Percentiles rank a stretch among this genome's conserved stretches.
These are phyloP conservation scores for Andrena minutula DNA, from an alignment of 2,888 invertebrate species.

Conservation along the genomic window DNA sequence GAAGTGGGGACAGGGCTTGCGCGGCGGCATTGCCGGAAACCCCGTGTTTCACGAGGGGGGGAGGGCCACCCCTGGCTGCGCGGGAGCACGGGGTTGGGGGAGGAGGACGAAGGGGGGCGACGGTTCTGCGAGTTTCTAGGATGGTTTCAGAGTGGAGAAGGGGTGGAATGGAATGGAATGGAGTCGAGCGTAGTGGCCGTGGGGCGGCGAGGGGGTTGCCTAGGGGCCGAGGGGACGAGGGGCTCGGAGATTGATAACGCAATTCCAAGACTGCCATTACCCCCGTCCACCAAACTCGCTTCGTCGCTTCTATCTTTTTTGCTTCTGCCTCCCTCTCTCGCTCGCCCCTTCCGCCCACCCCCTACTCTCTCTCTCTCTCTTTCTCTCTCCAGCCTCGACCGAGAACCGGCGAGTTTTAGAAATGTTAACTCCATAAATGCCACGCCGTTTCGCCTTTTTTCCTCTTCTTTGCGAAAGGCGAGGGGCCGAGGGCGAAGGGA, in stretches of 20 bases:
- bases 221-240: conserved; percentile 81
- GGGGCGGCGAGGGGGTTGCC: conserved; percentile 72
- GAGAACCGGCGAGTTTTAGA: conserved; percentile 84
- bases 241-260: conserved; percentile 85
- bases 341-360: conserved; percentile 46
- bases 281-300: conserved; percentile 81
- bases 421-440: conserved; percentile 85
- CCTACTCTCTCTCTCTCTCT: not conserved
- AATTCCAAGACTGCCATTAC: conserved; percentile 85
- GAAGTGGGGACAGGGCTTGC: conserved; percentile 74
- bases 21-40: conserved; percentile 77
- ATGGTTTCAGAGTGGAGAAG: conserved; percentile 82
- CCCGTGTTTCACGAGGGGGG: conserved; percentile 79
- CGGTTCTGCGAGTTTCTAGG: conserved; percentile 73
- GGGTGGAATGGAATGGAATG: conserved; percentile 87
- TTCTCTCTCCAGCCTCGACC: conserved; percentile 72
- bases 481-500: conserved; percentile 4
- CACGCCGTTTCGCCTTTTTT: conserved; percentile 74
- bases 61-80: conserved; percentile 69
- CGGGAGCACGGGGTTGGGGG: conserved; percentile 55
- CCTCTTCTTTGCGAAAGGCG: conserved; percentile 23
- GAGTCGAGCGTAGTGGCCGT: conserved; percentile 79
- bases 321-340: conserved; percentile 75
- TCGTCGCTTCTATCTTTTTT: conserved; percentile 83
- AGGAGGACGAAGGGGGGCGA: conserved; percentile 60